These are phyloP conservation scores for Oreotragus oreotragus DNA, from an alignment of 2,113 vertebrate genomes.

Conservation along the genomic window DNA sequence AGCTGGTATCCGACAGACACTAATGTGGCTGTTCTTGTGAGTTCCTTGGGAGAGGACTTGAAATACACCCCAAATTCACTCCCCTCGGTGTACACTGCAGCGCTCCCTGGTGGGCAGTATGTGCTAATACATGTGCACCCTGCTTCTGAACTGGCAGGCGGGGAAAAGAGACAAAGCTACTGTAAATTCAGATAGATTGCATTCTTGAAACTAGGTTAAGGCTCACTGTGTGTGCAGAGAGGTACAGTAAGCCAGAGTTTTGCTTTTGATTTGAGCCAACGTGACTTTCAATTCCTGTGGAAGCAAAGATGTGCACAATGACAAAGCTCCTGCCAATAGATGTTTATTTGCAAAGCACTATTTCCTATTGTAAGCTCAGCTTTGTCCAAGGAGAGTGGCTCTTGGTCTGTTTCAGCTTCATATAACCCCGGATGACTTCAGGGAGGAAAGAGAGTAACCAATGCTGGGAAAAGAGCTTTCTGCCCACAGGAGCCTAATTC, in stretches of 20 bases:
- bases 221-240: slow-evolving; percentile 29
- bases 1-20: not conserved
- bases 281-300: slow-evolving; percentile 17
- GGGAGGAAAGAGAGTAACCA: not conserved
- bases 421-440: not conserved
- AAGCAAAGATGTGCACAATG: not conserved
- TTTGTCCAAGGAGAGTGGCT: not conserved
- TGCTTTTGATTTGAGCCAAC: slow-evolving; percentile 55
- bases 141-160: not conserved
- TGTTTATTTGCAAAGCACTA: not conserved
- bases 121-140: not conserved
- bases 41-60: not conserved
- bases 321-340: not conserved
- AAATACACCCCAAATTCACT: not conserved
- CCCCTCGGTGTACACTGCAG: not conserved
- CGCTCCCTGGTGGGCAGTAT: not conserved
- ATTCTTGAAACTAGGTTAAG: slow-evolving; percentile 22
- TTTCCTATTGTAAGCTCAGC: not conserved
- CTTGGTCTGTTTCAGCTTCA: not conserved
- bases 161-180: slow-evolving; percentile 34
- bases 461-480: not conserved
- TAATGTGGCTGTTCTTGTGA: not conserved
- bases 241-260: slow-evolving; percentile 17
- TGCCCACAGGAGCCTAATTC: not conserved
- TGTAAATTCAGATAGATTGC: slow-evolving; percentile 48